A percentile compares a stretch with the other conserved stretches of the same genome.
These are phyloP conservation scores for Pimephales promelas DNA, from an alignment of 2,113 vertebrate genomes.

Conservation along the genomic window DNA sequence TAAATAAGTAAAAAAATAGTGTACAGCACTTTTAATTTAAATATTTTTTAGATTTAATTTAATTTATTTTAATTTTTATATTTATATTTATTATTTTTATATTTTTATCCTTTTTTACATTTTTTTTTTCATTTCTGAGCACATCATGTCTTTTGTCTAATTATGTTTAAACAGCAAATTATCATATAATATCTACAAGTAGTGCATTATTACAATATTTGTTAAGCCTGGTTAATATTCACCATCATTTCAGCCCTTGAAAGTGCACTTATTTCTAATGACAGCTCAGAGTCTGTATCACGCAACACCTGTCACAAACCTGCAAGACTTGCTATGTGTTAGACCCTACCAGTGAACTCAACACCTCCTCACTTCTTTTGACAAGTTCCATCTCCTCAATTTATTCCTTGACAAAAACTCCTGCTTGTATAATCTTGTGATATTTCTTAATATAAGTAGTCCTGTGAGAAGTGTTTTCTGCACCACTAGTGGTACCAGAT, in stretches of 20 bases:
- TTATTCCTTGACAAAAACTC: slow-evolving; percentile 27
- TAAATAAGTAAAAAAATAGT: no score
- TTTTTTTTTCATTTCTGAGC: neutral
- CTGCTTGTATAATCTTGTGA: slow-evolving; percentile 14
- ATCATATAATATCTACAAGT: slow-evolving; percentile 9
- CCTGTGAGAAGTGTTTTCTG: neutral
- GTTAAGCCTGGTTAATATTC: slow-evolving; percentile 4
- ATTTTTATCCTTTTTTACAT: no score
- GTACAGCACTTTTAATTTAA: neutral
- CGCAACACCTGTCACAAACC: slow-evolving; percentile 49
- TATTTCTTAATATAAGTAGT: slow-evolving; percentile 11
- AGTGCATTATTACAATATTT: slow-evolving; percentile 16
- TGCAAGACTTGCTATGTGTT: slow-evolving; percentile 36
- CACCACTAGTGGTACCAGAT: slow-evolving; percentile 1
- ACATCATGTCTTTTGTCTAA: slow-evolving; percentile 12
- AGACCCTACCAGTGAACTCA: slow-evolving; percentile 14
- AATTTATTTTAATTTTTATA: no score
- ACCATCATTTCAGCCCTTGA: neutral
- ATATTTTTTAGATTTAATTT: no score
- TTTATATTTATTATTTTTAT: no score
- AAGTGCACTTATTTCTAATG: slow-evolving; percentile 25
- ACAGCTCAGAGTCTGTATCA: slow-evolving; percentile 27
- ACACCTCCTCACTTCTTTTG: slow-evolving; percentile 39
- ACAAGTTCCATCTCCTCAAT: slow-evolving; percentile 6
- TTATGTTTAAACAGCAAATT: slow-evolving; percentile 19